Evolutionary conservation across 2,113 vertebrate genomes (phyloP).

Genomic region (Oenanthe melanoleuca): DNA sequence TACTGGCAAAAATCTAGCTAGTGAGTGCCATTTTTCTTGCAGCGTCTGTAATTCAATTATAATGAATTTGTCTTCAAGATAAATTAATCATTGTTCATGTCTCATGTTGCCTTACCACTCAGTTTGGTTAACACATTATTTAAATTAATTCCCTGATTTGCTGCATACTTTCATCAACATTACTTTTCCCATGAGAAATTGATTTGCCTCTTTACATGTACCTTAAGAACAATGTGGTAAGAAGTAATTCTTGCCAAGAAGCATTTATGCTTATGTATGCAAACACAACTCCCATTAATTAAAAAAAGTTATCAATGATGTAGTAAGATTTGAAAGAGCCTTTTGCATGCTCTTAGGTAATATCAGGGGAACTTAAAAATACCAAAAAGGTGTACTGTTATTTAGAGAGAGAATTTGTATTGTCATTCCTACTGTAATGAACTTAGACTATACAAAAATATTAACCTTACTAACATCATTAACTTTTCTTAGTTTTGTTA

Average conservation of each 20-base stretch:
- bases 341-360: not conserved
- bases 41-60: not conserved
- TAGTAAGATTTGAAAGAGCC: not conserved
- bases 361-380: not conserved
- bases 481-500: not conserved
- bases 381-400: not conserved
- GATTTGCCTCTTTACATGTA: not conserved
- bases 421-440: not conserved
- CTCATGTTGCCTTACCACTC: not conserved
- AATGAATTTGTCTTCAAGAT: not conserved
- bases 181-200: slow-evolving; percentile 61
- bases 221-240: not conserved
- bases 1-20: not conserved
- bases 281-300: slow-evolving; percentile 17
- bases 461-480: not conserved
- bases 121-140: slow-evolving; percentile 1
- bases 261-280: slow-evolving; percentile 3
- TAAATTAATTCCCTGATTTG: slow-evolving; percentile 34
- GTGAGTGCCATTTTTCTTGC: not conserved
- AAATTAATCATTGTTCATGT: not conserved
- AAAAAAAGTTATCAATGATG: not conserved
- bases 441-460: not conserved
- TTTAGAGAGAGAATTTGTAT: not conserved
- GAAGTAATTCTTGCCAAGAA: slow-evolving; percentile 21
- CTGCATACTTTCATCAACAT: not conserved